Evolutionary conservation across 37 sponge, comb jelly and placozoan species (phyloP), one percentile per base, ranked within the genome.

Genomic region (Geodia barretti): DNA sequence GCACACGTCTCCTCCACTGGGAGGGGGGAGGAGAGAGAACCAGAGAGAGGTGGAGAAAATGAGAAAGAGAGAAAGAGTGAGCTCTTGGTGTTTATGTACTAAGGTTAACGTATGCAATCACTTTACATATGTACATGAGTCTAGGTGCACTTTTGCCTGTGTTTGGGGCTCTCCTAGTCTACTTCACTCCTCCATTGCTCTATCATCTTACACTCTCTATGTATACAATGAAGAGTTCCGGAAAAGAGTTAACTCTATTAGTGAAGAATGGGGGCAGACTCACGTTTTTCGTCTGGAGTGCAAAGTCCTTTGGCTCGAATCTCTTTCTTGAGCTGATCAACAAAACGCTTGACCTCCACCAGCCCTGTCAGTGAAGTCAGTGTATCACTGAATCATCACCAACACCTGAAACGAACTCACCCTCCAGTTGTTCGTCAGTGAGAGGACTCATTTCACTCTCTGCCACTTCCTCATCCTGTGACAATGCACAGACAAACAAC

Each of bases 331-430:
- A 79, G 33, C 33, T 68, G 42, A 29, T 65, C 80, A 39, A 79
- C 38, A 41, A 79, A 68, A 0, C 69, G 29, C 32, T 79, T 41
- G 21, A 79, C 42, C 69, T 79, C 80, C 41, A 79, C 36, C 20
- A 3, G 43, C 35, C 47, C 37, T 20, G 29, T 14, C 4, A 78
- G 9, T 14, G 2, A 64, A 65, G 73, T 32, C 8, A 7, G 14
- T 63, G n/a, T 29, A 63, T 3, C 28, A 63, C 14, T 14, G 4
- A 14, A 29, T 25, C 14, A 29, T 4, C 4, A 25, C 19, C 19
- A 59, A 59, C 60, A 59, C 11, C 60, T 21, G 60, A 59, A 11
- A 59, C 19, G 19, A 17, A 47, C 54, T 47, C 54, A 47, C 54
- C 14, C 54, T 47, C 54, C 54, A 47, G 54, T 14, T 47, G 54